Evolutionary conservation across 2,888 invertebrate genomes (phyloP), one percentile per base, ranked within the genome.

Genomic region (Ptychoptera contaminata): DNA sequence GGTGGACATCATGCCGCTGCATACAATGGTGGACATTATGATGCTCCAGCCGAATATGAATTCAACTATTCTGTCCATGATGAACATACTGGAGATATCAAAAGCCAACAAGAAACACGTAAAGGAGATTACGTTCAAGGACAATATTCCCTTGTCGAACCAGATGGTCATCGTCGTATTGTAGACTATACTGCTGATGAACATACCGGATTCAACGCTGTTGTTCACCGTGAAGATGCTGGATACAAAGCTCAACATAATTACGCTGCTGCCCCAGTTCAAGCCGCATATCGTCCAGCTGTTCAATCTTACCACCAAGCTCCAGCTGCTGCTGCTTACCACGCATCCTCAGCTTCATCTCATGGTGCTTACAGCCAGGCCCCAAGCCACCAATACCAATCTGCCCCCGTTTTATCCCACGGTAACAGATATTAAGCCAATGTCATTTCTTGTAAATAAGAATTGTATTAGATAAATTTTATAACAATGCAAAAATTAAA

Each of bases 51-150:
- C 14, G 59, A 62, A 15, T 65, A 65, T 40, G 63, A 63, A 48
- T 65, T 65, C 47, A 62, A 59, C 31, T 65, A 65, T 41, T 56
- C 60, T 3, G 64, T 65, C 2, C 63, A 65, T 43, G 65, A 65
- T 38, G 55, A 55, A n/a, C 60, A 60, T 34, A 65, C 65, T 9
- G 64, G 64, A 11, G 65, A 65, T 50, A 56, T 65, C 1, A 65
- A 65, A 53, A 62, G 62, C 52, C 65, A 65, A 48, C 62, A 62
- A 30, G 65, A 65, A 53, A 58, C 62, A 46, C 60, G 65, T 40
- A 58, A 60, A 23, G 65, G 65, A 9, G 62, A 62, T 46, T 59
- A 60, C 44, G 65, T 65, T 1, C 57, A 61, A 12, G 65, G 65
- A 8, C 61, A 63, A 43, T 65, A 65, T 40, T 61, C 62, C 2